Base-by-base conservation (phyloP, 2,888 invertebrate species). In the Hydrotaea diabolus region DNA sequence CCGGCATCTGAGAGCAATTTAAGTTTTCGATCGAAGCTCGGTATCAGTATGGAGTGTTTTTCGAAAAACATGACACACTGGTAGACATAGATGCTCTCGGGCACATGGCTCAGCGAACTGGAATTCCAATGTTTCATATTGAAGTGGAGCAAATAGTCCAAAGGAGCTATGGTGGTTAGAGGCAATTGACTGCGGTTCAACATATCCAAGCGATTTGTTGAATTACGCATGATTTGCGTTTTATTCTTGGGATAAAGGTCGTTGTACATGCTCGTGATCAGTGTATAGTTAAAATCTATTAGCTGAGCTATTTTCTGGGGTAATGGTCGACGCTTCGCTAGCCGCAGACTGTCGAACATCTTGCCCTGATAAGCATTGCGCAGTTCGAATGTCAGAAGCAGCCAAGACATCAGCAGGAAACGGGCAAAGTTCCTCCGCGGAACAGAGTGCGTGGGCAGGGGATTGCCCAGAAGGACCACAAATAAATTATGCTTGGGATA, bases 351-450 rank as follows among this genome's bases (percentile, higher is more conserved):
- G 21, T 90, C 89, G 64, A 89, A 91, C 23, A 91, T 53, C 11
- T 90, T 90, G 0, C 89, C 90, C 77, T 91, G 91, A 69, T 91
- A 91, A 36, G 90, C 89, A 39, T 87, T 89, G 0, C 91, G 89
- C 59, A 91, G 62, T 5, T 90, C 86, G 2, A 91, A 62, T 0
- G 89, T 87, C 2, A 86, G 79, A 0, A 90, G 31, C 11, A 91
- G 57, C 91, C 90, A 91, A 3, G 86, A 69, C 66, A 88, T 82
- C 2, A 91, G 62, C 13, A 90, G 59, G 19, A 88, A 88, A 0
- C 91, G 89, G 0, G 89, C 83, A 17, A 89, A 88, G 3, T 86
- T 87, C 0, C 81, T 71, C 2, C 77, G 76, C 0, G 91, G 89
- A 36, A 88, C 3, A 0, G 85, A 19, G 0, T 39, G 55, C 0